Percentiles rank a stretch among this genome's conserved stretches.
Conservation (phyloP, 2,113 vertebrate genomes). For the Salvator merianae region DNA sequence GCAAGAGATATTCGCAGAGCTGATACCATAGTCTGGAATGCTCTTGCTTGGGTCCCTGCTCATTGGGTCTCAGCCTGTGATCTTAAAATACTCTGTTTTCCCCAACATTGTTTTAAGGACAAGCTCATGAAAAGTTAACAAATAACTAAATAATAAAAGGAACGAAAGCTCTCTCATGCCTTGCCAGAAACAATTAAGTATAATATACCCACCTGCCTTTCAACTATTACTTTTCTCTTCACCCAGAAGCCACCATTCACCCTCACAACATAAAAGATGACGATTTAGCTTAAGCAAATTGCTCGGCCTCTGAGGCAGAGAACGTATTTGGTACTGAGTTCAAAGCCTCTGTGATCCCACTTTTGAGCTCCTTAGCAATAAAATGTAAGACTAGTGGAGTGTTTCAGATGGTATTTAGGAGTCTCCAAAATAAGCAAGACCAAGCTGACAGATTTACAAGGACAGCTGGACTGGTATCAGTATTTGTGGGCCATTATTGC, state of each 20-base stretch:
- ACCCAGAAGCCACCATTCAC: not conserved
- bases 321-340: constrained; percentile 15
- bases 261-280: not conserved
- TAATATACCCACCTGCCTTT: not conserved
- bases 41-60: too few relatives aligned
- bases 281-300: constrained; percentile 29
- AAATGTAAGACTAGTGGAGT: constrained; percentile 18
- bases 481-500: not conserved
- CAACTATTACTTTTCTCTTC: fast-evolving
- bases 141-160: not conserved
- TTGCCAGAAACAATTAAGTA: constrained; percentile 24
- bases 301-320: not conserved
- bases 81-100: not conserved
- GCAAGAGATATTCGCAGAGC: too few relatives aligned
- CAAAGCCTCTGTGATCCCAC: constrained; percentile 5
- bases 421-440: constrained; percentile 34
- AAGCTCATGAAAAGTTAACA: not conserved
- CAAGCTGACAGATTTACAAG: constrained; percentile 32
- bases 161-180: not conserved
- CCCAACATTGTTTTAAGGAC: not conserved
- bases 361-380: constrained; percentile 28
- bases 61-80: not conserved
- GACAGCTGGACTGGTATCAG: constrained; percentile 13
- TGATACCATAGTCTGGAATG: too few relatives aligned
- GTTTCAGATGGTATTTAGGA: constrained; percentile 10